These are phyloP conservation scores for Saturnia japonica DNA, from an alignment of 2,888 invertebrate species.

Conservation along the genomic window DNA sequence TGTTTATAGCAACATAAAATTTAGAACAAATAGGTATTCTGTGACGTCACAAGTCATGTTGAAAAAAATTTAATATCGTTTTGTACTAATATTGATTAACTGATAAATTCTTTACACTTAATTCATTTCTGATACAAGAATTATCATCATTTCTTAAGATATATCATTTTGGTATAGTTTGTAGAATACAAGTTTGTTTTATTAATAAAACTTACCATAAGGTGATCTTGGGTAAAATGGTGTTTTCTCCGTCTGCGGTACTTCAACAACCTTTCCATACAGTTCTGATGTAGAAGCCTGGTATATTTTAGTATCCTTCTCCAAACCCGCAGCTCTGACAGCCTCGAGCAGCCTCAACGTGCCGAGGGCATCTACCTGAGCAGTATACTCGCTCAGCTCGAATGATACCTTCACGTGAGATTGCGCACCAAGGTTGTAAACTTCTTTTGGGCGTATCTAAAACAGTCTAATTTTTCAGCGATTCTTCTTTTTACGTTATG, in stretches of 20 bases:
- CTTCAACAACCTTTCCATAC: slow-evolving; percentile 95
- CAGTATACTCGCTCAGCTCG: slow-evolving; percentile 99
- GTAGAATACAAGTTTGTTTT: no score
- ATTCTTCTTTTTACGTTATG: not conserved
- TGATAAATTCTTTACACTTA: not conserved
- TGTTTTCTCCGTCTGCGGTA: slow-evolving; percentile 96
- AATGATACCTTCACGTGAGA: slow-evolving; percentile 99
- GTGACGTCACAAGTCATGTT: not conserved
- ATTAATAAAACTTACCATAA: slow-evolving; percentile 87
- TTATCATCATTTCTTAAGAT: no score
- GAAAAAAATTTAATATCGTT: not conserved
- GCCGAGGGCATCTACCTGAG: slow-evolving; percentile 98
- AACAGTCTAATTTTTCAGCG: slow-evolving; percentile 20
- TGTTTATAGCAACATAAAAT: not conserved
- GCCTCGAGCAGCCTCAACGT: slow-evolving; percentile 95
- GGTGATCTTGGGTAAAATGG: slow-evolving; percentile 98
- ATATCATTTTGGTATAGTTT: no score
- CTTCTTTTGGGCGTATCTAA: slow-evolving; percentile 90
- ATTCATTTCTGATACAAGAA: not conserved
- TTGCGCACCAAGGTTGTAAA: slow-evolving; percentile 99
- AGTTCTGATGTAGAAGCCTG: slow-evolving; percentile 98
- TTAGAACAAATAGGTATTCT: not conserved
- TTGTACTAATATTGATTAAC: not conserved
- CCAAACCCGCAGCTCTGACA: slow-evolving; percentile 92
- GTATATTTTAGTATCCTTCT: slow-evolving; percentile 92